Evolutionary conservation across 2,797 vertebrate species (phyloP).

Genomic region (Mus minutoides): DNA sequence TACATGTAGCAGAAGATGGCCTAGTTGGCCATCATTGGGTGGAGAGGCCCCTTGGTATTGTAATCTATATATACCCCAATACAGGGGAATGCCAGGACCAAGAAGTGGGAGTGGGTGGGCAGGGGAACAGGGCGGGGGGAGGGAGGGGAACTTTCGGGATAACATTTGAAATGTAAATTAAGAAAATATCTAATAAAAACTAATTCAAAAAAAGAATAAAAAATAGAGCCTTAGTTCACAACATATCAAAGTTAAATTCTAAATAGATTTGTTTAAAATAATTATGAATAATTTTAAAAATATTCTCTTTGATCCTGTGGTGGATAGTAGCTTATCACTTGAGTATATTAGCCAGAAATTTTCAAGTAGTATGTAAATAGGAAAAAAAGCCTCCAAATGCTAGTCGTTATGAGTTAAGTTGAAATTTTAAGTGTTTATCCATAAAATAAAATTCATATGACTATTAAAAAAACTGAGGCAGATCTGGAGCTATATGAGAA

Average conservation of each 20-base stretch:
- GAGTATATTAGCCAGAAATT: background rate
- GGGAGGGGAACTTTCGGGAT: no score
- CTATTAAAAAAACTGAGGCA: slow-evolving; percentile 34
- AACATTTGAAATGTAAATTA: no score
- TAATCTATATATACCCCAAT: no score
- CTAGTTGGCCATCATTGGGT: no score
- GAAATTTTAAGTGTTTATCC: background rate
- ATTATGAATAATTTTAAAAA: background rate
- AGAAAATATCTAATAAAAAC: no score
- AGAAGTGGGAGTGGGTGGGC: no score
- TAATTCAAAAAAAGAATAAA: no score
- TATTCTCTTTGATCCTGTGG: background rate
- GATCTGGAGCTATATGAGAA: background rate
- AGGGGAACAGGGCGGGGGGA: no score
- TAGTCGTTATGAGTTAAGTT: background rate
- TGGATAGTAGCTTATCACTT: background rate
- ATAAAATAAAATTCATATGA: background rate
- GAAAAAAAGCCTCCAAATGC: background rate
- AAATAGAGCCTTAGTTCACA: background rate
- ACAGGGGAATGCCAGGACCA: no score
- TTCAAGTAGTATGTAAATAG: background rate
- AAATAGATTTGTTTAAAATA: slow-evolving; percentile 30
- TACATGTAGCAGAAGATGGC: no score
- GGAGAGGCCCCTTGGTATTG: no score
- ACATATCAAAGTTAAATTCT: slow-evolving; percentile 28